Conservation (phyloP, 2,888 invertebrate species). For the Diploptera punctata region DNA sequence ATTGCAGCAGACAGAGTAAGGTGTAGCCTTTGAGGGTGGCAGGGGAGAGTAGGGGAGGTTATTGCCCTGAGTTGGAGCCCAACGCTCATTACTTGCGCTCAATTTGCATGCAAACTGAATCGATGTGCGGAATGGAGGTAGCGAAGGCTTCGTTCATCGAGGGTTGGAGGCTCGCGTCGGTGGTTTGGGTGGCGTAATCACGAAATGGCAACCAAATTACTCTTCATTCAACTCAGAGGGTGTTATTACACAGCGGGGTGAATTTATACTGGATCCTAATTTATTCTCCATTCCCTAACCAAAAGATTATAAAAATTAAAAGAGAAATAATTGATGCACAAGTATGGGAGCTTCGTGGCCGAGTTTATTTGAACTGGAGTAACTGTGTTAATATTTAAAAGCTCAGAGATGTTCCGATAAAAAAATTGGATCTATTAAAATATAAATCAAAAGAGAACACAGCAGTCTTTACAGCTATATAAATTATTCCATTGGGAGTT, state of each 20-base stretch:
- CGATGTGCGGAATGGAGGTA: conserved; percentile 22
- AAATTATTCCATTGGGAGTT: too few species aligned
- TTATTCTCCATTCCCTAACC: background rate
- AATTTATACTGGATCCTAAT: background rate
- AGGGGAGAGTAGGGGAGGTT: background rate
- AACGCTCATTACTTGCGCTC: conserved; percentile 28
- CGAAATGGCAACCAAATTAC: conserved; percentile 30
- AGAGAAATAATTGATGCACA: background rate
- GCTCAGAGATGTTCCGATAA: too few species aligned
- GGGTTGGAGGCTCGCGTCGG: background rate
- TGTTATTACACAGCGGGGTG: conserved; percentile 6
- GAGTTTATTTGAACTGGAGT: too few species aligned
- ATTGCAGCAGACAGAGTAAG: background rate
- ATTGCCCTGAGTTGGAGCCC: background rate
- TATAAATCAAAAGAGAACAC: too few species aligned
- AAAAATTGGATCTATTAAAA: too few species aligned
- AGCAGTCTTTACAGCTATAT: too few species aligned
- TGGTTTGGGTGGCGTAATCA: conserved; percentile 10
- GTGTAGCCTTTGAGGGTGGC: background rate
- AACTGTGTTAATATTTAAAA: too few species aligned
- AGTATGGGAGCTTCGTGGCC: background rate
- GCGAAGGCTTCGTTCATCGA: background rate
- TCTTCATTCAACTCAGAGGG: conserved; percentile 23
- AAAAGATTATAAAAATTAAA: background rate
- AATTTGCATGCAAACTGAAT: conserved; percentile 34